These are phyloP conservation scores for Macrocentrus cingulum DNA, from an alignment of 1,140 invertebrate genomes.

Conservation along the genomic window DNA sequence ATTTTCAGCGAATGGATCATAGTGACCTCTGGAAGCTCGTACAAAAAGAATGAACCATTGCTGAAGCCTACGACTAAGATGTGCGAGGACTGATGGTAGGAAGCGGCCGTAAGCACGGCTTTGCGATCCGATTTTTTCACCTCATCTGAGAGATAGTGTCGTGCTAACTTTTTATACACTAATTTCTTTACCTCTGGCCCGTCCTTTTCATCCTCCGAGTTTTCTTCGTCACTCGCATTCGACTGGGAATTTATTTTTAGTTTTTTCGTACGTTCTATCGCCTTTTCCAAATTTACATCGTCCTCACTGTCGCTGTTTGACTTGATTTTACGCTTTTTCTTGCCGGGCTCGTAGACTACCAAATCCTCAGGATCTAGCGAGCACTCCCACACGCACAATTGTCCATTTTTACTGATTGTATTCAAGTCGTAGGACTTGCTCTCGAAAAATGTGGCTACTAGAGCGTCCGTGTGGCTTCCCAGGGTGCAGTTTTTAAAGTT, in stretches of 20 bases:
- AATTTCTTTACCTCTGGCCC: conserved; percentile 62
- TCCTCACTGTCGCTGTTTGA: conserved; percentile 55
- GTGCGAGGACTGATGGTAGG: conserved; percentile 76
- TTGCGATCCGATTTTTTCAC: conserved; percentile 65
- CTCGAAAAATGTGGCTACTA: conserved; percentile 88
- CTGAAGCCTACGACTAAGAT: conserved; percentile 76
- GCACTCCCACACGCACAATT: conserved; percentile 87
- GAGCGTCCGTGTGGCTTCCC: conserved; percentile 77
- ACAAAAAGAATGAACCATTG: conserved; percentile 83
- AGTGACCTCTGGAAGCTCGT: conserved; percentile 91
- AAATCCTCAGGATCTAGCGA: conserved; percentile 71
- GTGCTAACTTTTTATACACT: conserved; percentile 67
- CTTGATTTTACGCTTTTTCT: conserved; percentile 54
- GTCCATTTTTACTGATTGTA: conserved; percentile 71
- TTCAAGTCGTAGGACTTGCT: conserved; percentile 79
- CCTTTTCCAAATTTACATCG: conserved; percentile 53
- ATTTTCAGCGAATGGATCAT: conserved; percentile 88
- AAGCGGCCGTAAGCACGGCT: conserved; percentile 71
- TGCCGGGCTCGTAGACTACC: conserved; percentile 54
- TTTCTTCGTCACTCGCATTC: conserved; percentile 22
- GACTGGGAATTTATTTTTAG: conserved; percentile 26
- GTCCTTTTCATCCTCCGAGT: conserved; percentile 22
- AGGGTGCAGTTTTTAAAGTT: conserved; percentile 76
- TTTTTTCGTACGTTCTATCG: conserved; percentile 42
- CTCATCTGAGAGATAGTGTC: conserved; percentile 74